Base-by-base conservation (phyloP, 1,140 invertebrate genomes). In the Caenorhabditis remanei region DNA sequence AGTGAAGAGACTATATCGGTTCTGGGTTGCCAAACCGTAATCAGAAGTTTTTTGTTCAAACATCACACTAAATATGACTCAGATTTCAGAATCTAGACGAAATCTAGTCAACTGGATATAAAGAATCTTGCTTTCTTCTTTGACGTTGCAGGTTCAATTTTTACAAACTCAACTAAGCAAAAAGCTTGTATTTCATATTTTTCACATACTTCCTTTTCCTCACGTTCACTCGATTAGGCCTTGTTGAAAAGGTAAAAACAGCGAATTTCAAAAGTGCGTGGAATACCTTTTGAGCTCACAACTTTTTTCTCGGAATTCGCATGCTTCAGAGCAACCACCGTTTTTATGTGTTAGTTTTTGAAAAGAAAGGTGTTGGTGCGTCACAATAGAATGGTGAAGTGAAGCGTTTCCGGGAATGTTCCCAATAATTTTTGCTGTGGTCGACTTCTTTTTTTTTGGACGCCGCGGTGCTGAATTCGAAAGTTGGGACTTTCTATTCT, bases 361-460 rank as follows among this genome's bases (percentile, higher is more conserved):
- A 50, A 79, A 21, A 71, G 65, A 50, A 79, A 79, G 71, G 46
- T 79, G 46, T 48, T 48, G n/a, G 71, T 79, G 46, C 71, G 71
- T 79, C 71, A 79, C 71, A 79, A 79, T 24, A 79, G 71, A 50
- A 79, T 79, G 46, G 46, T 50, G n/a, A 50, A 79, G 71, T 79
- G 21, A 79, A 79, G 71, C 71, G 46, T 79, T 79, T 79, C 71
- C 71, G 71, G 65, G 71, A 79, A 79, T 79, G 71, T 79, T 79
- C 71, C 71, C 71, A 79, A 50, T 24, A 46, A 53, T 79, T 71
- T 71, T 46, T 40, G 61, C 21, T 32, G 14, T 79, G 43, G 19
- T 48, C 53, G 43, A 4, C 21, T 13, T 32, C 67, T n/a, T 41
- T 40, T 40, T 79, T 79, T 79, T 79, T 79, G 71, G 71, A 79